A percentile compares a stretch with the other conserved stretches of the same genome.
Evolutionary conservation across 2,113 vertebrate genomes (phyloP).

Genomic region (Benitochromis conjunctus): DNA sequence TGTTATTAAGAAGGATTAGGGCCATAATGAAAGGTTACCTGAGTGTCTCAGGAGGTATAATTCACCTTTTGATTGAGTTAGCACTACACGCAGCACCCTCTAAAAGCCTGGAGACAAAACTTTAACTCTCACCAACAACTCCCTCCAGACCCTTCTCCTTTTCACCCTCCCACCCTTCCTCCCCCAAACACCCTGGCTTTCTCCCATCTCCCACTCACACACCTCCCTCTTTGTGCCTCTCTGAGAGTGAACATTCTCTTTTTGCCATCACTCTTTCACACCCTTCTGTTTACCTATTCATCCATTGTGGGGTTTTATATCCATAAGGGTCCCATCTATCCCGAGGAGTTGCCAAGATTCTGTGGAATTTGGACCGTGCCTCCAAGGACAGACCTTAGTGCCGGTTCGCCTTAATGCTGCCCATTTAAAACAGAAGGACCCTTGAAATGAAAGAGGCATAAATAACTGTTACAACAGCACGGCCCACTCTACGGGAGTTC

Average conservation of each 20-base stretch:
- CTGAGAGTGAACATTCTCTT: conserved; percentile 74
- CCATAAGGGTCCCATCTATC: conserved; percentile 77
- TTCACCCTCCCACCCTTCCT: neutral
- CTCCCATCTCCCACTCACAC: conserved; percentile 61
- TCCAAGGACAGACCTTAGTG: conserved; percentile 48
- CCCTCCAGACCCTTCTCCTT: conserved; percentile 2
- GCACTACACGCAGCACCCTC: conserved; percentile 43
- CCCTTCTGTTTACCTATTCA: conserved; percentile 79
- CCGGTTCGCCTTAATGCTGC: conserved; percentile 53
- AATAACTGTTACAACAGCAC: conserved; percentile 57
- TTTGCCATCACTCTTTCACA: conserved; percentile 79
- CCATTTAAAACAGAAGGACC: conserved; percentile 56
- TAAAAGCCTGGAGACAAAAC: conserved; percentile 60
- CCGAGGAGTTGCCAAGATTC: conserved; percentile 74
- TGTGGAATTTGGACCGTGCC: conserved; percentile 64
- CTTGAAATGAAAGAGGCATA: conserved; percentile 65
- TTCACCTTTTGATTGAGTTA: conserved; percentile 74
- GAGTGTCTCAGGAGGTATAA: conserved; percentile 69
- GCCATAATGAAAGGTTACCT: conserved; percentile 76
- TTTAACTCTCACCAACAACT: conserved; percentile 52
- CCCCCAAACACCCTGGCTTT: conserved; percentile 28
- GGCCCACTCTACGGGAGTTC: conserved; percentile 50
- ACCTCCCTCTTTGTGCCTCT: conserved; percentile 64
- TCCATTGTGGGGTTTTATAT: conserved; percentile 73
- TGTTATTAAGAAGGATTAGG: conserved; percentile 76